Evolutionary conservation across 1,140 invertebrate species (phyloP), one percentile per base, ranked within the genome.

Genomic region (Hylyphantes graminicola): DNA sequence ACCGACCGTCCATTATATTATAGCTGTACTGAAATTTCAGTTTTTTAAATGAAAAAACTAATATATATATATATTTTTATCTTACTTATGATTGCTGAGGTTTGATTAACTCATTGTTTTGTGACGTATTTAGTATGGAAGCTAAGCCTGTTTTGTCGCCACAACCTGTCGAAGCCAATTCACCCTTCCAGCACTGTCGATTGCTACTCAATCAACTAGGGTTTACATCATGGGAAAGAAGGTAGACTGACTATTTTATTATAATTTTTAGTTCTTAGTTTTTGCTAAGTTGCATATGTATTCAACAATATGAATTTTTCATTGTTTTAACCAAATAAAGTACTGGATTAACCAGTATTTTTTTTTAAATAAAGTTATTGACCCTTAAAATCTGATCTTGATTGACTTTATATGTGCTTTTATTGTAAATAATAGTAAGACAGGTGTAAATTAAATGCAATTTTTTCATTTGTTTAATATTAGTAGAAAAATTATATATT

Each of bases 151-250:
- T 89, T 86, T 85, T 89, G 79, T 89, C 90, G 21, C 87, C 88
- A 63, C 87, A 89, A 72, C 88, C 88, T 51, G 87, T 89, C 67
- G 90, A 91, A 59, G 90, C 91, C 12, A 90, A 91, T 51, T 92
- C 93, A 7, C 91, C 92, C 21, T 97, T 96, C 90, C 94, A 95
- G 88, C 94, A 96, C 89, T 96, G 96, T 89, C 93, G 96, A 12
- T 90, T 96, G 86, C 90, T 98, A 0, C 94, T 98, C 86, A 95
- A 96, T 64, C 97, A 98, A 88, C 90, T 98, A 72, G 97, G 97
- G 7, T 91, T 97, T 9, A 93, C 95, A 13, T 94, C 95, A 2
- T 98, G 96, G 94, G 96, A 98, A 86, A 94, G 96, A 75, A 92
- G 97, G 88, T 86, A 64, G 4, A 7, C 21, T 53, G 3, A 50